Conservation (phyloP, 2,888 invertebrate genomes). For the Euphydryas editha region DNA sequence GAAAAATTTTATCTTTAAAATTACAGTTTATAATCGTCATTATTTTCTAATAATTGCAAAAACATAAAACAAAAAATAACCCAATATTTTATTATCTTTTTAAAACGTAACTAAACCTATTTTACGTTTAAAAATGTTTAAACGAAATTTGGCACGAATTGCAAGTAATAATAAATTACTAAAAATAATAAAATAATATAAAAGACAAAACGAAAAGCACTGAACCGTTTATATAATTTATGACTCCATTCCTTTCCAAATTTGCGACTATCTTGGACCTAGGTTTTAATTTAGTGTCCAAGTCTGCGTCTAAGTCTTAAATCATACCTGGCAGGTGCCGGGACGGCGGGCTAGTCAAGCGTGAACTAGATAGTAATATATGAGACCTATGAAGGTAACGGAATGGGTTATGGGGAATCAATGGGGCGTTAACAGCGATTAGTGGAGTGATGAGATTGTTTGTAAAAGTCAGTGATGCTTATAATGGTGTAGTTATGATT, state of each 20-base stretch:
- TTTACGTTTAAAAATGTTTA: no score
- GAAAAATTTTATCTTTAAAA: no score
- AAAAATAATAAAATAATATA: conserved; percentile 14
- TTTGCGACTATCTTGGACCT: conserved; percentile 25
- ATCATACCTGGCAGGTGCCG: conserved; percentile 70
- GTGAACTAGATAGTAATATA: conserved; percentile 72
- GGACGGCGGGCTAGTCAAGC: conserved; percentile 54
- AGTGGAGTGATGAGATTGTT: background rate
- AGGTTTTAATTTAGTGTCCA: conserved; percentile 52
- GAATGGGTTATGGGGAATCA: conserved; percentile 58
- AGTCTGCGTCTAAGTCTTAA: conserved; percentile 60
- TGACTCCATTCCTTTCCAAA: conserved; percentile 32
- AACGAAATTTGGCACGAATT: conserved; percentile 10
- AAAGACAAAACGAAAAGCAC: conserved; percentile 21
- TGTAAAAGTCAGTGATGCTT: background rate
- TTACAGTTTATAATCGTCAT: no score
- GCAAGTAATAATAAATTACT: conserved; percentile 10
- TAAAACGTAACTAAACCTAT: no score
- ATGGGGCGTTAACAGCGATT: conserved; percentile 53
- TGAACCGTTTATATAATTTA: conserved; percentile 30
- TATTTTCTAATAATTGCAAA: no score
- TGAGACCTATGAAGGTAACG: conserved; percentile 50
- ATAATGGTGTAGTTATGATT: no score
- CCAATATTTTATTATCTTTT: no score
- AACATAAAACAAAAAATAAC: no score